Conservation (phyloP, 2,113 vertebrate species). For the Anseranas semipalmata region DNA sequence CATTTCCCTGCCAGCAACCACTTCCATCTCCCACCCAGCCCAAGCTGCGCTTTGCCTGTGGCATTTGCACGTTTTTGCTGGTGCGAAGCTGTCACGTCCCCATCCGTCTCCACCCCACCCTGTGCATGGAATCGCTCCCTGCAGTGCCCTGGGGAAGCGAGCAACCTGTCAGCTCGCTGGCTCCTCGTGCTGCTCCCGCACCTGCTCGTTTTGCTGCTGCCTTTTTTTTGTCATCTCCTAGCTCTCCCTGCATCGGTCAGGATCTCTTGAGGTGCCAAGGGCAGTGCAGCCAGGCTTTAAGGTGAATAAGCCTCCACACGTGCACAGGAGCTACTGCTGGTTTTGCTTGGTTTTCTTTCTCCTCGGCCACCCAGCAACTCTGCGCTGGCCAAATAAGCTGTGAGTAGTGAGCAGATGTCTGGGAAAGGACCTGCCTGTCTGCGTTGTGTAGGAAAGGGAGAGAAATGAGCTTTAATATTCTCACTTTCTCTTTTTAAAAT, state of each 20-base stretch:
- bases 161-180: neutral
- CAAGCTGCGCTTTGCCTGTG: neutral
- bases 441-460: neutral
- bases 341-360: neutral
- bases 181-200: neutral
- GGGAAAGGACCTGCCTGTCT: neutral
- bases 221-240: neutral
- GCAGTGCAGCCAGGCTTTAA: neutral
- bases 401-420: neutral
- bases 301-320: no score
- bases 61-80: neutral
- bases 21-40: neutral
- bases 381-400: neutral
- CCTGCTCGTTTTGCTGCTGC: no score
- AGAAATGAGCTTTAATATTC: neutral
- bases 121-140: neutral
- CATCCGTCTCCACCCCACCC: neutral
- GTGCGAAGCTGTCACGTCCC: rapidly evolving
- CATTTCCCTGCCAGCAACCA: neutral
- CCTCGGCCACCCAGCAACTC: neutral
- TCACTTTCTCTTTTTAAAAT: no score
- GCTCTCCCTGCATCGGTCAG: neutral
- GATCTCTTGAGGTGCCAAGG: neutral
- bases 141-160: neutral
- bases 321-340: neutral